phyloP scores from a whole-genome alignment of 1,140 invertebrate species.

The Aphelinus atriplicis region DNA sequence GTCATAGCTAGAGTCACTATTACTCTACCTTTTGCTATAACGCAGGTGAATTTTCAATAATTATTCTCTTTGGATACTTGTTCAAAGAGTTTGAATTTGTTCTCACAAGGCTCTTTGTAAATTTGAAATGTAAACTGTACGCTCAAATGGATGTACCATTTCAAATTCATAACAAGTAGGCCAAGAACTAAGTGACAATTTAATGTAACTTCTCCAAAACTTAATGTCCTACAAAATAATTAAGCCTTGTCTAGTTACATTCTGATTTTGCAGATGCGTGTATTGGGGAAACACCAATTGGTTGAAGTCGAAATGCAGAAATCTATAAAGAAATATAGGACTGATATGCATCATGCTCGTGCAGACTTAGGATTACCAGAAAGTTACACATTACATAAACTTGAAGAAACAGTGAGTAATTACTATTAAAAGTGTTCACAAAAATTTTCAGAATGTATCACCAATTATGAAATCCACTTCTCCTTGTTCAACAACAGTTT shows the following conservation, averaged over 20 bases:
- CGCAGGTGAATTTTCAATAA: conserved; percentile 65
- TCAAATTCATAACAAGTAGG: conserved; percentile 67
- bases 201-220: conserved; percentile 65
- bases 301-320: background rate
- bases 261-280: too few relatives aligned
- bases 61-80: too few relatives aligned
- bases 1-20: conserved; percentile 72
- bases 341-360: background rate
- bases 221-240: conserved; percentile 26
- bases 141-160: background rate
- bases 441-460: too few relatives aligned
- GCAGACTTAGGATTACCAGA: too few relatives aligned
- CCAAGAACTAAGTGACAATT: conserved; percentile 72
- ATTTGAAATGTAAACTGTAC: background rate
- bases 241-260: background rate
- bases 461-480: too few relatives aligned
- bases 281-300: background rate
- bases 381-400: too few relatives aligned
- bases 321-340: background rate
- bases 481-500: too few relatives aligned
- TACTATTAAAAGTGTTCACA: too few relatives aligned
- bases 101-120: background rate
- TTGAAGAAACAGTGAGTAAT: too few relatives aligned
- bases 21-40: conserved; percentile 80
- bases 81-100: background rate